Percentiles rank a stretch among this genome's conserved stretches.
These are phyloP conservation scores for Andrena minutula DNA, from an alignment of 2,888 invertebrate genomes.

Conservation along the genomic window DNA sequence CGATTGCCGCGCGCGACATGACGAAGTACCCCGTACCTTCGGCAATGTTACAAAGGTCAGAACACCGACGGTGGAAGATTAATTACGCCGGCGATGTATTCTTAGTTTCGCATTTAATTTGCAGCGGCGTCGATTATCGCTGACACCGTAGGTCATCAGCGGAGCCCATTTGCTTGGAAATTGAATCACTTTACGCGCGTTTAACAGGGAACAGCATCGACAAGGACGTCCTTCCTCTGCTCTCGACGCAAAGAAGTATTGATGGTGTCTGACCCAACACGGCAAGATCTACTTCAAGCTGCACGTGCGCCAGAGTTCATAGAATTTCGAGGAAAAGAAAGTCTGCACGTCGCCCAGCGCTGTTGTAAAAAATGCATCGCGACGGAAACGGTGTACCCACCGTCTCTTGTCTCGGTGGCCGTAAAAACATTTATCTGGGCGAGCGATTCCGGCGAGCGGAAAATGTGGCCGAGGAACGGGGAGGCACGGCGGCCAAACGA, in stretches of 20 bases:
- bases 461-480: conserved; percentile 42
- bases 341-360: not conserved
- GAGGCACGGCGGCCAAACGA: conserved; percentile 29
- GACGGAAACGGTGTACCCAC: conserved; percentile 29
- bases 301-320: not conserved
- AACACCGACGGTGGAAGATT: conserved; percentile 33
- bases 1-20: conserved; percentile 35
- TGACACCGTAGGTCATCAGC: conserved; percentile 2
- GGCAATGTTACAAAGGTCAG: conserved; percentile 12
- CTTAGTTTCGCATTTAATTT: conserved; percentile 23
- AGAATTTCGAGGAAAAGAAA: too few relatives aligned
- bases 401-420: conserved; percentile 20
- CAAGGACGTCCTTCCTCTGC: too few relatives aligned
- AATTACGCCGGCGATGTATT: conserved; percentile 27
- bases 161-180: not conserved
- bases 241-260: too few relatives aligned
- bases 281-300: not conserved
- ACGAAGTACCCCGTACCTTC: conserved; percentile 26
- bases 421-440: conserved; percentile 52
- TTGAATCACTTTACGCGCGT: conserved; percentile 1
- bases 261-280: not conserved
- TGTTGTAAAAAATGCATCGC: conserved; percentile 44
- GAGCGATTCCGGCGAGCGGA: conserved; percentile 30
- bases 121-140: conserved; percentile 22
- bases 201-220: not conserved